Evolutionary conservation across 2,888 invertebrate species (phyloP), one percentile per base, ranked within the genome.

Genomic region (Ecdyonurus torrentis): DNA sequence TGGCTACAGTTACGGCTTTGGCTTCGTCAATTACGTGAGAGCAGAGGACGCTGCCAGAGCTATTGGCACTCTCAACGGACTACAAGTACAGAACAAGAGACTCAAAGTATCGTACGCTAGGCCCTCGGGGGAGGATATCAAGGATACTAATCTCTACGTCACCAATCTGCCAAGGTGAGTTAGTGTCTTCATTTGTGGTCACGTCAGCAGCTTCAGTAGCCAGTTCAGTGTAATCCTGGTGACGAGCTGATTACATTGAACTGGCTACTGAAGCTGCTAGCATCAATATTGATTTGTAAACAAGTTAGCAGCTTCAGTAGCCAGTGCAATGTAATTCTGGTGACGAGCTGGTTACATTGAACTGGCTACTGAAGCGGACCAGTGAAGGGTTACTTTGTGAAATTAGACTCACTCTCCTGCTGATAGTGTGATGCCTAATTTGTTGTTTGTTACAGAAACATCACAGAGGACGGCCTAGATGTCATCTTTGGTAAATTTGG

Each of bases 1-100:
- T 75, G 93, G 93, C 60, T 95, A 95, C 79, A 94, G 94, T 76
- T 95, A 89, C 76, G 96, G 96, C 55, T 96, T 94, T 76, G 96
- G 94, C 53, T 96, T 96, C 77, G 92, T 95, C 59, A 94, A 95
- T 76, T 96, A 89, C 75, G 82, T 85, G 62, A 83, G 85, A 64
- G 87, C 89, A 67, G 87, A 88, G 72, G 91, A 94, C 76, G 94
- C 95, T 52, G 77, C 84, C 63, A 82, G 87, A 69, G 95, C 96
- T 60, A 92, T 95, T 67, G 84, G 86, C 70, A 85, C 86, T 58
- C 81, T 94, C 70, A 94, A 95, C 75, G 94, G 94, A 37, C 83
- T 88, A 68, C 86, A 87, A 75, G 83, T 92, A 69, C 89, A 92
- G 74, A 91, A 92, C 76, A 96, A 96, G 77, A 83, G 88, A 70